Conservation (phyloP, 2,797 vertebrate species). For the Tiaroga cobitis region DNA sequence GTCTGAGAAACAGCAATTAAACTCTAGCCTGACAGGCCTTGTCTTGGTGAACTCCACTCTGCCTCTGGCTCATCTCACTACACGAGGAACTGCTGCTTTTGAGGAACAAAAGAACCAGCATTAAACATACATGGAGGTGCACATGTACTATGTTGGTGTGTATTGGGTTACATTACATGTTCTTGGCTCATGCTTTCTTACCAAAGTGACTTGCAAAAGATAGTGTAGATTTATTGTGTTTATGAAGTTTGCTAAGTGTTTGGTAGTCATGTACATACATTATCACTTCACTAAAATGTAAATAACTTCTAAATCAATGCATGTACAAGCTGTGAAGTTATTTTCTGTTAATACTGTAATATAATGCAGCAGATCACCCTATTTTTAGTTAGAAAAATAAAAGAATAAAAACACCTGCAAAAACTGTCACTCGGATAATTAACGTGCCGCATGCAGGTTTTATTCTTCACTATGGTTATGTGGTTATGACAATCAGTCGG, state of each 20-base stretch:
- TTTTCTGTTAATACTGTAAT: not conserved
- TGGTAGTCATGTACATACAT: not conserved
- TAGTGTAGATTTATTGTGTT: not conserved
- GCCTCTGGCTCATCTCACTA: not conserved
- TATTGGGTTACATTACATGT: not conserved
- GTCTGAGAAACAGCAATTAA: slow-evolving; percentile 30
- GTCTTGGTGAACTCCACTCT: not conserved
- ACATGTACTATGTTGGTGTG: not conserved
- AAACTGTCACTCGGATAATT: not conserved
- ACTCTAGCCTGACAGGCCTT: slow-evolving; percentile 9
- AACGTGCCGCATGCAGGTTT: not conserved
- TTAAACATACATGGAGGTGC: not conserved
- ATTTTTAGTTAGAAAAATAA: not conserved
- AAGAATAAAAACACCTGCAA: not conserved
- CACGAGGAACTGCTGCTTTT: not conserved
- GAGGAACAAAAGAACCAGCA: not conserved
- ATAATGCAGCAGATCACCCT: not conserved
- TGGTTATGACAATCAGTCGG: slow-evolving; percentile 17
- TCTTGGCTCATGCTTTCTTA: not conserved
- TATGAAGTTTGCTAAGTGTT: not conserved
- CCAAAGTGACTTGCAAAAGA: not conserved
- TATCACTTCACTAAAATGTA: not conserved
- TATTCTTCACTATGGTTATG: not conserved
- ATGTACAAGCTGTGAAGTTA: not conserved
- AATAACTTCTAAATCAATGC: not conserved